Base-by-base conservation (phyloP, 1,140 invertebrate genomes). In the Temnothorax curvispinosus region DNA sequence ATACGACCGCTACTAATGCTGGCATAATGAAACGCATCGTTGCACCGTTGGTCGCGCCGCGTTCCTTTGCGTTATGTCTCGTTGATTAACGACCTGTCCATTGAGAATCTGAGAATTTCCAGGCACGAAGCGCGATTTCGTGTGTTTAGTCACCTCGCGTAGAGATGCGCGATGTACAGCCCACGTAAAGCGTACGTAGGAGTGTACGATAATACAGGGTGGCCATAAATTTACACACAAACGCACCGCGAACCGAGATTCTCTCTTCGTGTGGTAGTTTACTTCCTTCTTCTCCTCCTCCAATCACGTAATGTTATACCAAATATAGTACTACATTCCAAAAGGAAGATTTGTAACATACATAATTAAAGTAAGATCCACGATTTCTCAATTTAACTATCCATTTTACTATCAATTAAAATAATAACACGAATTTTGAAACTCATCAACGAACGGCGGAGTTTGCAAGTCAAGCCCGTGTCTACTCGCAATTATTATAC, bases 21-120 rank as follows among this genome's bases (percentile, higher is more conserved):
- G 60, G 84, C 60, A 85, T 85, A 85, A 85, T 85, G 72, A 85
- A 85, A 85, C 75, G 84, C 72, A 85, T 85, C 75, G 75, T 85
- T 85, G 80, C 80, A n/a, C 41, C 69, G 65, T 38, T 15, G 80
- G 67, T 58, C 44, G 52, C 80, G 54, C 77, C 13, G 67, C 80
- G 80, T 75, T 84, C 80, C 80, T 84, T 60, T 54, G 80, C 80
- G 80, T 84, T 84, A 84, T 84, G 69, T 75, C 80, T 27, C 75
- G 75, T 21, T 85, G 84, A 85, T 85, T 85, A 80, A 85, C 75
- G 75, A 85, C 62, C 84, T 54, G 72, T 77, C 72, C 58, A 78
- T 85, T 64, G 84, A 85, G 75, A 84, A 84, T 84, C 80, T 84
- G 80, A 84, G 80, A 84, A 84, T 84, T 56, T 54, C 80, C 54